Evolutionary conservation across 2,888 invertebrate species (phyloP), one percentile per base, ranked within the genome.

Genomic region (Nematopogon swammerdamellus): DNA sequence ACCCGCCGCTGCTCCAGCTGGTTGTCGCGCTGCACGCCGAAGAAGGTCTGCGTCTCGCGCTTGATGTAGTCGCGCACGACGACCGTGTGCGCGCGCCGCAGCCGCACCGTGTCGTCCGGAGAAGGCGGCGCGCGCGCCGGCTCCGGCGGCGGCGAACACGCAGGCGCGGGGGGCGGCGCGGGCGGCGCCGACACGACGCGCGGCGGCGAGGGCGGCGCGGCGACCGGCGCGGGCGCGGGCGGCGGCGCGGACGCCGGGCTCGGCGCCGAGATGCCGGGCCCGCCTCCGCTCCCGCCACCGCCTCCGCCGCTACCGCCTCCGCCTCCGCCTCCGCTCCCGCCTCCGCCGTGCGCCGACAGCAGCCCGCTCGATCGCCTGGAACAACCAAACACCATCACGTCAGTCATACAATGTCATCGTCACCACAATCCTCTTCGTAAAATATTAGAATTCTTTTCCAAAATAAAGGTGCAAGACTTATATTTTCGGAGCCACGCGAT

Each of bases 21-120:
- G 58, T 85, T 85, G 59, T 88, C 87, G 61, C 88, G 88, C 62
- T 89, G 88, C 51, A 94, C 87, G 18, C 92, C 93, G 67, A 94
- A 92, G 73, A 93, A 93, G 58, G 87, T 88, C 50, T 90, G 89
- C 51, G 92, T 89, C 67, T 91, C 91, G 57, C 86, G 82, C 65
- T 86, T 89, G 63, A 92, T 85, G 68, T 87, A 90, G 63, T 87
- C 75, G 55, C 77, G 65, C 46, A 79, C 76, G n/a, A 70, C 75
- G 10, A 73, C 67, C 0, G 76, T 75, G 56, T 76, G 73, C 3
- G 61, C 70, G 49, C 74, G 61, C 49, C 77, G 69, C 57, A 77
- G 74, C 70, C 76, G 67, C 55, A 77, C 75, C 36, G 53, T 58
- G 47, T 72, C 75, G 55, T 73, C 72, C 52, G 54, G 52, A 54